Conservation (phyloP, 2,797 vertebrate species). For the Bryconaethiops microstoma region DNA sequence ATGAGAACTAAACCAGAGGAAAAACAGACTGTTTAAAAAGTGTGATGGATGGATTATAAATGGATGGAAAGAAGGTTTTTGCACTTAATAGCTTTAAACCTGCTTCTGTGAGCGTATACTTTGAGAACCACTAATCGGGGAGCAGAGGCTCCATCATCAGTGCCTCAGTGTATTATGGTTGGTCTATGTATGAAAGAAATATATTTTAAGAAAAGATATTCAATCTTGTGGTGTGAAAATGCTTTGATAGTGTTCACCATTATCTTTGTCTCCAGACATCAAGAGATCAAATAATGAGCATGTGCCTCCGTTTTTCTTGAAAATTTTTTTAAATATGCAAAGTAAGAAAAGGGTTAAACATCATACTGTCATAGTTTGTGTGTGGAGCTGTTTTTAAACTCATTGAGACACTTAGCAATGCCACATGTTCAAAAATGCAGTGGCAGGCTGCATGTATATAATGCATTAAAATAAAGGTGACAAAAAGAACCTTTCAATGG, state of each 20-base stretch:
- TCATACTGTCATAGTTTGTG: too few relatives aligned
- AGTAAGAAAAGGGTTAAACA: background rate
- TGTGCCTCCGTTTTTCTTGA: too few relatives aligned
- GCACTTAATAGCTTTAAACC: constrained; percentile 62
- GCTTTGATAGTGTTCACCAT: too few relatives aligned
- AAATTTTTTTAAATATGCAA: background rate
- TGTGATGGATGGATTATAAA: constrained; percentile 34
- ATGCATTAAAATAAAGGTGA: background rate
- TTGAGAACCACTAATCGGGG: constrained; percentile 46
- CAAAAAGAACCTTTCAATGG: background rate
- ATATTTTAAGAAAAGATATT: too few relatives aligned
- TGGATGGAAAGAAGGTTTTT: constrained; percentile 51
- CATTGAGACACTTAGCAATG: constrained; percentile 1
- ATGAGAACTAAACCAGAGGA: constrained; percentile 32
- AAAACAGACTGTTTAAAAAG: constrained; percentile 36
- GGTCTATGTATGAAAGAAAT: constrained; percentile 51
- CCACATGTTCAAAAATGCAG: background rate
- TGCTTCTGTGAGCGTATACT: constrained; percentile 53
- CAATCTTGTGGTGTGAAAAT: too few relatives aligned
- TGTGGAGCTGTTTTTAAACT: background rate
- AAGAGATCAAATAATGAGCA: background rate
- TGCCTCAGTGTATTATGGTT: constrained; percentile 27
- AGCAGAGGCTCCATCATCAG: constrained; percentile 13
- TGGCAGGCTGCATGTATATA: background rate
- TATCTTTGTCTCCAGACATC: background rate